Evolutionary conservation across 2,797 vertebrate species (phyloP).

Genomic region (Hafferia zeledoni): DNA sequence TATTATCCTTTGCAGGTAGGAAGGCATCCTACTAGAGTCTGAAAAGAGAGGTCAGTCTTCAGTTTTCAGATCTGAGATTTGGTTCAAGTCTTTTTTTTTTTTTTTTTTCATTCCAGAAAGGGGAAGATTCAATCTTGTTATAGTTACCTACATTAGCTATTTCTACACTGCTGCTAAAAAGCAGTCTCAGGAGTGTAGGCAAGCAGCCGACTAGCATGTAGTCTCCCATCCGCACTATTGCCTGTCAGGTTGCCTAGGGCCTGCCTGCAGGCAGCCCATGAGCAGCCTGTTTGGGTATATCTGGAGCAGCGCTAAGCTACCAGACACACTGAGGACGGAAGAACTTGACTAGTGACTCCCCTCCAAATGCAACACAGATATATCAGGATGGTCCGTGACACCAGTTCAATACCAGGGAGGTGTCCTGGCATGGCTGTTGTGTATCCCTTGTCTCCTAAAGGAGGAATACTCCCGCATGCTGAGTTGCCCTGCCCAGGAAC

Average conservation of each 20-base stretch:
- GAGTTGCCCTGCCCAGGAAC: fast-evolving
- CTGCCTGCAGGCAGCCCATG: constrained; percentile 45
- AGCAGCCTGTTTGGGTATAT: not conserved
- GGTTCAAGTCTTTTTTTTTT: not conserved
- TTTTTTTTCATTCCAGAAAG: not conserved
- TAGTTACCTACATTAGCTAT: constrained; percentile 33
- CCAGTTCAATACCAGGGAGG: not conserved
- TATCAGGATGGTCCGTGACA: not conserved
- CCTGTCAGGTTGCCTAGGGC: constrained; percentile 41
- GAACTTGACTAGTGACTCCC: not conserved
- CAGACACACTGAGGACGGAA: not conserved
- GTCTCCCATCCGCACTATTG: not conserved
- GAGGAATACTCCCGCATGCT: fast-evolving
- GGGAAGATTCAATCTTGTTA: not conserved
- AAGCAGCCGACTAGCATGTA: not conserved
- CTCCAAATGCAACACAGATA: not conserved
- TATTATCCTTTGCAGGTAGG: not conserved
- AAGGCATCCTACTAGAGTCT: not conserved
- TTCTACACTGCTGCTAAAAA: not conserved
- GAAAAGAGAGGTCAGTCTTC: constrained; percentile 32
- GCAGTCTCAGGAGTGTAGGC: not conserved
- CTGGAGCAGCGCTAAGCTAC: not conserved
- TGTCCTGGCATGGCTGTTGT: not conserved
- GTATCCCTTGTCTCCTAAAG: not conserved
- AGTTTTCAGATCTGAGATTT: constrained; percentile 37